Base-by-base conservation (phyloP, 2,113 vertebrate genomes). In the Beaufortia kweichowensis region DNA sequence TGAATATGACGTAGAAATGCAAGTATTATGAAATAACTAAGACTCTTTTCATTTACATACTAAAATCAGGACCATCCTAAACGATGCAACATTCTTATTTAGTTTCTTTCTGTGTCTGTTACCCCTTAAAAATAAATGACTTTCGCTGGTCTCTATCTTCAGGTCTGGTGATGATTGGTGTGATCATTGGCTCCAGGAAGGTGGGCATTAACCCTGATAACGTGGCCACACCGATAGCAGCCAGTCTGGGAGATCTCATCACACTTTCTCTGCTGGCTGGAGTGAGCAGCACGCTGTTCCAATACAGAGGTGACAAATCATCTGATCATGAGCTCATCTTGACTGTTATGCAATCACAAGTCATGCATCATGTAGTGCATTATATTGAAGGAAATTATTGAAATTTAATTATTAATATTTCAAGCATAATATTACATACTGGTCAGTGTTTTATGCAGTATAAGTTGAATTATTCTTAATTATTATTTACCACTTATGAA, bases 141-240 rank as follows among this genome's bases (percentile, higher is more conserved):
- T 23, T 65, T 56, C 33, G 10, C 28, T 23, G 48, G 48, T 60
- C 26, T 41, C 14, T 33, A 6, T 17, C 2, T 39, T 31, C 81
- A 99, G 97, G 96, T 70, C 79, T 96, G 86, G 91, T 98, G 84
- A 98, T 97, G 95, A 92, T 97, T 6, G 95, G 92, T 0, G 94
- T 98, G 59, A 95, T 99, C 82, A 89, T 96, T 0, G 93, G 93
- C 35, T 95, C 97, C 57, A 93, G 94, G 83, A 96, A 94, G 79
- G 85, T 97, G 43, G 94, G 96, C 64, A 93, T 99, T 84, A 99
- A 98, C 87, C 97, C 97, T 0, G 97, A 99, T 90, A 99, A 99
- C 19, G 92, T 99, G 0, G 96, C 97, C 81, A 98, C 97, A 0
- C 97, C 97, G 41, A 95, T 98, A 15, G 97, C 97, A 2, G 96